Base-by-base conservation (phyloP, 2,113 vertebrate species). In the Zapus hudsonius region DNA sequence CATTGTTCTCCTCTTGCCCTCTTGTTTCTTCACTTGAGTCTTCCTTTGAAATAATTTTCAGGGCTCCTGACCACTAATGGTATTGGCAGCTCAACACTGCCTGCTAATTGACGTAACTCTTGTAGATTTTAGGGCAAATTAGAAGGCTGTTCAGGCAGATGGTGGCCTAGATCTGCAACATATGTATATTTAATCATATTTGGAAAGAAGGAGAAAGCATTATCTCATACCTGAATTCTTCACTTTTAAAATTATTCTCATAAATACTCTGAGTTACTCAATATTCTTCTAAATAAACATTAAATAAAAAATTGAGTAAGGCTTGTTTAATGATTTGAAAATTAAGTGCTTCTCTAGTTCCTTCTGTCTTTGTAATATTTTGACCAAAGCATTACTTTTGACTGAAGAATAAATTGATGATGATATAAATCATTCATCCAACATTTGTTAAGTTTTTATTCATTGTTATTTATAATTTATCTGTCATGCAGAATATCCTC, bases 71-170 rank as follows among this genome's bases (percentile, higher is more conserved):
- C n/a, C 36, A 44, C 31, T 42, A 80, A 84, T 33, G 38, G 27
- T 25, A 33, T 10, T 76, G 57, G 61, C 44, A 86, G 44, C 20
- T 16, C 74, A 91, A 47, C 64, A 40, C 17, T 59, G 7, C 27
- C 23, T 74, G 3, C 27, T 86, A 66, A 84, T 13, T 69, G 27
- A 85, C 63, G 87, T 73, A 84, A 76, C 47, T 10, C 12, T n/a
- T 66, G 6, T 29, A 92, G 59, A 38, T 76, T 90, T 69, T 63
- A 92, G 83, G 12, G 19, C 40, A 89, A 64, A 79, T 90, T 79
- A 69, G 64, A 82, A 90, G n/a, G 16, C 7, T 38, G 23, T 19
- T 20, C n/a, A 67, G 40, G 15, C 31, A 47, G 11, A 63, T 73
- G 57, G 11, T 55, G n/a, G 69, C 22, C 6, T 59, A 74, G 8